phyloP scores from a whole-genome alignment of 2,888 invertebrate species.

The Platerodrilus igneus region DNA sequence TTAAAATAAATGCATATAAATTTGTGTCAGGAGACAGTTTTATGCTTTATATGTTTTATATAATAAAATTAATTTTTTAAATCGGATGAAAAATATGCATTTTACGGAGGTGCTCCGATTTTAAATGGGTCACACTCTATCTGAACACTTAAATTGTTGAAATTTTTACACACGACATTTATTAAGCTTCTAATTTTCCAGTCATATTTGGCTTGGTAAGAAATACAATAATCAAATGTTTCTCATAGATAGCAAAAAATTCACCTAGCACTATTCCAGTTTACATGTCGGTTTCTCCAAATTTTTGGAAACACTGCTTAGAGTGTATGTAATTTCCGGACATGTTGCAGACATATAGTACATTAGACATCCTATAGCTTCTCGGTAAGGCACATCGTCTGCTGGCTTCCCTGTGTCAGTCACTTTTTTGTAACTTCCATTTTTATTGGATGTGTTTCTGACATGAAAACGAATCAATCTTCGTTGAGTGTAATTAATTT shows the following conservation, averaged over 20 bases:
- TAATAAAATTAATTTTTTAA: too few species aligned
- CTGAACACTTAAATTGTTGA: too few species aligned
- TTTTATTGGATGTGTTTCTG: slow-evolving; percentile 9
- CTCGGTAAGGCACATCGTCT: slow-evolving; percentile 10
- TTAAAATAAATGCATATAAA: too few species aligned
- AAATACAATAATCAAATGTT: slow-evolving; percentile 12
- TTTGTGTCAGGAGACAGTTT: too few species aligned
- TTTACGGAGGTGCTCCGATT: too few species aligned
- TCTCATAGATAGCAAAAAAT: slow-evolving; percentile 17
- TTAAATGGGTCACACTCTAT: too few species aligned
- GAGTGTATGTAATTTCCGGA: slow-evolving; percentile 13
- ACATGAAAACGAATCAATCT: slow-evolving; percentile 14
- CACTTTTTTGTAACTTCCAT: too few species aligned
- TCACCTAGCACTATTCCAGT: slow-evolving; percentile 17
- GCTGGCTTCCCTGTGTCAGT: too few species aligned
- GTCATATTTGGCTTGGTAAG: neutral
- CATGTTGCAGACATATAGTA: slow-evolving; percentile 13
- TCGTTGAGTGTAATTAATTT: slow-evolving; percentile 9
- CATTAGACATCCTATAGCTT: slow-evolving; percentile 18
- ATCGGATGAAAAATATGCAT: too few species aligned
- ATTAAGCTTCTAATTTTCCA: too few species aligned
- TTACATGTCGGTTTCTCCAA: slow-evolving; percentile 12
- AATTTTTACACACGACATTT: too few species aligned
- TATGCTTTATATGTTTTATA: too few species aligned
- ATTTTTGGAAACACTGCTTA: slow-evolving; percentile 5